Conservation (phyloP, 1,140 invertebrate species). For the Diabrotica virgifera region DNA sequence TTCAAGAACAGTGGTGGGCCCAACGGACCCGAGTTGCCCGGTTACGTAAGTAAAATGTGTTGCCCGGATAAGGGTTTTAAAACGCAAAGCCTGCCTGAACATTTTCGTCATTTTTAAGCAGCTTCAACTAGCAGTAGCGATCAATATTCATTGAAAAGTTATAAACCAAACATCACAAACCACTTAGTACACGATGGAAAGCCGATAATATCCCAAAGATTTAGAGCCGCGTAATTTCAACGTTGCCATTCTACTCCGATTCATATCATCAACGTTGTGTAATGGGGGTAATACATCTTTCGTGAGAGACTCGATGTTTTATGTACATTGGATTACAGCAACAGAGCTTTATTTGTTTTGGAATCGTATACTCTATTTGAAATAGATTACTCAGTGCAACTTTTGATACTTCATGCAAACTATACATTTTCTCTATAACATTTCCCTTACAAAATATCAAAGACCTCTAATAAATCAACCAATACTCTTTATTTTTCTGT, state of each 20-base stretch:
- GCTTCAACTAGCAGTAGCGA: background rate
- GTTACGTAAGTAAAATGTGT: no score
- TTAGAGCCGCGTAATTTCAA: constrained; percentile 13
- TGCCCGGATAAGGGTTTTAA: no score
- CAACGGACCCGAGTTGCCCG: no score
- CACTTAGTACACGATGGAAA: constrained; percentile 12
- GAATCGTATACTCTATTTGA: background rate
- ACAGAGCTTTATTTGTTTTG: background rate
- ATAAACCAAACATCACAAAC: constrained; percentile 15
- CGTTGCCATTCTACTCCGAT: constrained; percentile 1
- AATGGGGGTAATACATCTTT: background rate
- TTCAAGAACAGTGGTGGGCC: no score
- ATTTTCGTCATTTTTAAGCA: no score
- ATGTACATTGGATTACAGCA: background rate
- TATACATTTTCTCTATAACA: no score
- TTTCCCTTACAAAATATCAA: no score
- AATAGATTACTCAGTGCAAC: no score
- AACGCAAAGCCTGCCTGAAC: no score
- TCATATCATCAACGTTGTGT: background rate
- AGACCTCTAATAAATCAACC: no score
- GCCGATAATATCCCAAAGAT: constrained; percentile 14
- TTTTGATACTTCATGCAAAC: no score
- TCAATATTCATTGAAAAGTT: constrained; percentile 18
- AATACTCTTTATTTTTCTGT: no score
- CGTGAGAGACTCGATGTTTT: background rate